A percentile compares a stretch with the other conserved stretches of the same genome.
Evolutionary conservation across 2,113 vertebrate genomes (phyloP).

Genomic region (Hylia prasina): DNA sequence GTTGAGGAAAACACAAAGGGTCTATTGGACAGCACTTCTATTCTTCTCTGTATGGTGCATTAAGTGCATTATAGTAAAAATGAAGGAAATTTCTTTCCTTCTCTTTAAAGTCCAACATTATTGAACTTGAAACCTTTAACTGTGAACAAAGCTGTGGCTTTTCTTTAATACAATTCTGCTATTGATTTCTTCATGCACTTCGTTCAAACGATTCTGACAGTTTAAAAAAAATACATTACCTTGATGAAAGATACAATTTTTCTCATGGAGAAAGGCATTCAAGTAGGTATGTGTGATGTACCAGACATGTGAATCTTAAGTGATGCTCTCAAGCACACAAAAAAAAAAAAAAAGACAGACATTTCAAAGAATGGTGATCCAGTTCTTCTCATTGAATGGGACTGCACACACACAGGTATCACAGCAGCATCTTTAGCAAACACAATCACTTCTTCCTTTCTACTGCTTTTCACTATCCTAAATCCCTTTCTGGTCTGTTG

Average conservation of each 20-base stretch:
- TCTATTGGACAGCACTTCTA: background rate
- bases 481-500: background rate
- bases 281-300: constrained; percentile 25
- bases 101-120: constrained; percentile 33
- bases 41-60: constrained; percentile 41
- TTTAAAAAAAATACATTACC: constrained; percentile 53
- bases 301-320: constrained; percentile 22
- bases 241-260: constrained; percentile 53
- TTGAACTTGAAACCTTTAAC: constrained; percentile 57
- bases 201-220: constrained; percentile 58
- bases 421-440: background rate
- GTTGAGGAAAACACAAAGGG: constrained; percentile 32
- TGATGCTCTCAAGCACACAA: background rate
- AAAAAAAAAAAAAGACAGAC: background rate
- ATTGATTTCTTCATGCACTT: constrained; percentile 59
- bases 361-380: background rate
- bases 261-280: constrained; percentile 22
- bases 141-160: constrained; percentile 48
- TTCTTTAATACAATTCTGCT: constrained; percentile 62
- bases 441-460: background rate
- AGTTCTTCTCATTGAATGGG: background rate
- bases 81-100: constrained; percentile 10
- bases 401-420: background rate
- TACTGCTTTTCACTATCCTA: background rate
- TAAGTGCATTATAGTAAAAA: constrained; percentile 41